Evolutionary conservation across 2,888 invertebrate species (phyloP).

Genomic region (Pollenia amentaria): DNA sequence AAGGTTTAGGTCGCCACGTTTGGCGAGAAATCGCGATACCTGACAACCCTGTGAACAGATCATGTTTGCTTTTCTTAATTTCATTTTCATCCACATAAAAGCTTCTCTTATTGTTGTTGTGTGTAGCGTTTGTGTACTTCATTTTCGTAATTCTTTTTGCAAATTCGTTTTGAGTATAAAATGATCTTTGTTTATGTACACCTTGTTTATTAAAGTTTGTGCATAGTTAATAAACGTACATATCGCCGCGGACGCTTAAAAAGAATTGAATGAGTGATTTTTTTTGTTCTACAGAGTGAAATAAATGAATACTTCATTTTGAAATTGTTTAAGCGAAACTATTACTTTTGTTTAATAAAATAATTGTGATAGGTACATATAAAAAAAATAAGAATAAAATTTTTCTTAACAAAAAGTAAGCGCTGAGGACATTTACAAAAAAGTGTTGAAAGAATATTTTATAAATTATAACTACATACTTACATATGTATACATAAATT

Average conservation of each 20-base stretch:
- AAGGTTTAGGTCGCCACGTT: too few species aligned
- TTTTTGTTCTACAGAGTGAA: background rate
- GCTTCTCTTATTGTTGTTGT: slow-evolving; percentile 19
- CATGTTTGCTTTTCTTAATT: slow-evolving; percentile 39
- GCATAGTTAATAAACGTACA: slow-evolving; percentile 28
- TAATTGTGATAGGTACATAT: slow-evolving; percentile 3
- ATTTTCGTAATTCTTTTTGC: slow-evolving; percentile 48
- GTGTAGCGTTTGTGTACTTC: slow-evolving; percentile 29
- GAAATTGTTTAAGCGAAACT: background rate
- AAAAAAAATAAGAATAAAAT: background rate
- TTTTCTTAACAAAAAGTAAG: background rate
- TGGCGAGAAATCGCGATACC: too few species aligned
- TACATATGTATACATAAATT: background rate
- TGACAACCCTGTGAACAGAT: background rate
- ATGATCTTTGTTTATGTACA: slow-evolving; percentile 65
- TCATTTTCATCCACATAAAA: slow-evolving; percentile 48
- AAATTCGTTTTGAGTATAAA: slow-evolving; percentile 59
- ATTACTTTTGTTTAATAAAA: background rate
- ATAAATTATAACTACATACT: background rate
- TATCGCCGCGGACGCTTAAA: slow-evolving; percentile 54
- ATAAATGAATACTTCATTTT: background rate
- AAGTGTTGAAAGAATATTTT: background rate
- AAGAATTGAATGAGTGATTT: slow-evolving; percentile 23
- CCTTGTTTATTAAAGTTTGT: slow-evolving; percentile 64
- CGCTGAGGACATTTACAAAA: slow-evolving; percentile 7